A percentile compares a stretch with the other conserved stretches of the same genome.
phyloP scores from a whole-genome alignment of 2,888 invertebrate genomes.

The Zelleria hepariella region DNA sequence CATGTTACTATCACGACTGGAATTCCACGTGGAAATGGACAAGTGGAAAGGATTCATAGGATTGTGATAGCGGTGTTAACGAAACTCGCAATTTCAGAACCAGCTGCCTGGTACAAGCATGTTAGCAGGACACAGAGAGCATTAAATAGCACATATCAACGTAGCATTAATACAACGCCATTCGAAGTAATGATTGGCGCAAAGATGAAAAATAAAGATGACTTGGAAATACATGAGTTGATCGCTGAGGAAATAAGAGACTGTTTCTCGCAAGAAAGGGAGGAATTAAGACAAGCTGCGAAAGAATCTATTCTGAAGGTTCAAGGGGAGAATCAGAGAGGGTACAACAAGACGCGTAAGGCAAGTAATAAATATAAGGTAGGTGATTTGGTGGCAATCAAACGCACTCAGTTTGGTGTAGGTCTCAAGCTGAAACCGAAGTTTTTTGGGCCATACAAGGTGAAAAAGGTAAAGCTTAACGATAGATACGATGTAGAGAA shows the following conservation, averaged over 20 bases:
- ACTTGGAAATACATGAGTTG: too few species aligned
- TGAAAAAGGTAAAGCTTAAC: constrained; percentile 21
- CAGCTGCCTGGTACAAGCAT: too few species aligned
- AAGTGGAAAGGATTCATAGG: constrained; percentile 23
- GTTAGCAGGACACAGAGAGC: constrained; percentile 9
- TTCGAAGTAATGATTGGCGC: constrained; percentile 22
- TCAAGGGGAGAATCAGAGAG: constrained; percentile 15
- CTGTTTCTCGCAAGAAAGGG: constrained; percentile 14
- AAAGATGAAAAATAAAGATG: constrained; percentile 18
- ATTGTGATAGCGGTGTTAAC: constrained; percentile 25
- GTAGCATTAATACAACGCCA: constrained; percentile 12
- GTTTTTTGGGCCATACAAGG: too few species aligned
- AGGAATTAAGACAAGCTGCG: constrained; percentile 20
- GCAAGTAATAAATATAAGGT: constrained; percentile 6
- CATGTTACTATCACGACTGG: constrained; percentile 25
- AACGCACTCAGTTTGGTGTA: constrained; percentile 34
- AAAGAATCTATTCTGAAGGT: constrained; percentile 13
- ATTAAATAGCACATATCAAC: constrained; percentile 14
- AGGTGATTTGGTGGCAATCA: constrained; percentile 27
- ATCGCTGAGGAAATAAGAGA: neutral
- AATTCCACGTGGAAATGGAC: constrained; percentile 26
- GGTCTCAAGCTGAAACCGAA: too few species aligned
- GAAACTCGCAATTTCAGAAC: constrained; percentile 25
- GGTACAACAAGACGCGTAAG: constrained; percentile 12
- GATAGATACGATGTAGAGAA: constrained; percentile 27